Base-by-base conservation (phyloP, 2,797 vertebrate species). In the Buceros bicornis region DNA sequence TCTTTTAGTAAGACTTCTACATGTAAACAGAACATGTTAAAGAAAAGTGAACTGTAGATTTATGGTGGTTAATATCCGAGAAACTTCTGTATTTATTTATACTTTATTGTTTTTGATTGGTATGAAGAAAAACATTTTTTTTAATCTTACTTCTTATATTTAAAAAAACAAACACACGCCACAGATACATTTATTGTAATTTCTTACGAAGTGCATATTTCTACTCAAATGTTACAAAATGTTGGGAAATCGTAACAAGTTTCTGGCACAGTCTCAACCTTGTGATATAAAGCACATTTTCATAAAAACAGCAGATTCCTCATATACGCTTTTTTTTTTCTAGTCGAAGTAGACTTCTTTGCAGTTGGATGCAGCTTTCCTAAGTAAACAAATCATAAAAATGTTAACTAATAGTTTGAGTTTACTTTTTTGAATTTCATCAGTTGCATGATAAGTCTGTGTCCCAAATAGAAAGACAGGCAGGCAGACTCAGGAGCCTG, bases 241-340 rank as follows among this genome's bases (percentile, higher is more conserved):
- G 10, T 66, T 95, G 66, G 73, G 65, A 69, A 95, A 94, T 84
- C 61, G 78, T 87, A 96, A 87, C 21, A 91, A 71, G 16, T 89
- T 96, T 74, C 87, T 96, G 79, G 82, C 28, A 95, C 18, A 93
- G 67, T 40, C 65, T 92, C 47, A 40, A 65, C 66, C 15, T 89
- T 96, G 16, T 95, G 62, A 92, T 76, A 94, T 70, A 96, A 95
- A 96, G 21, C 33, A 60, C 95, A 77, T 94, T 96, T 94, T 84
- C 53, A 88, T 74, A 71, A 10, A 94, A 95, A 79, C 20, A 96
- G n/a, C 20, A 82, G 37, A 95, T 74, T 37, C 11, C 5, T 82
- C 28, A 2, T 45, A 95, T 78, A 77, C 29, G 33, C 42, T 29
- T 62, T 54, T 29, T 88, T 20, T 48, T 2, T 92, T 79, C 37